Percentiles rank a stretch among this genome's conserved stretches.
Conservation (phyloP, 2,797 vertebrate species). For the Paratrypauchen microcephalus region DNA sequence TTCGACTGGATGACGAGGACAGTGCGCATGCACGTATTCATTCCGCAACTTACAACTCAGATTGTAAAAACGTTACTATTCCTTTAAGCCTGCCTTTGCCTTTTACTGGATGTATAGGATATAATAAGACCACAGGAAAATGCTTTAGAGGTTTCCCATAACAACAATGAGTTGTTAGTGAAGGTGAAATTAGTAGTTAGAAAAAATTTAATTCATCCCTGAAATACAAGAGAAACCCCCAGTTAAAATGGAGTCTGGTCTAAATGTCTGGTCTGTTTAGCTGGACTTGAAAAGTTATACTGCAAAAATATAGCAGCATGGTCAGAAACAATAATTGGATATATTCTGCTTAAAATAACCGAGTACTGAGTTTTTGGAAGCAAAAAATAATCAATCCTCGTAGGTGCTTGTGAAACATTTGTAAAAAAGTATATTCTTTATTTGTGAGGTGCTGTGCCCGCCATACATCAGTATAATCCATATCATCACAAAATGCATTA, state of each 20-base stretch:
- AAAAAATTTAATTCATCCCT: neutral
- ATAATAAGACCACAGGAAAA: conserved; percentile 8
- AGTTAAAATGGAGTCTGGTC: neutral
- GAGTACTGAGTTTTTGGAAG: neutral
- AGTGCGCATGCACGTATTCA: no score
- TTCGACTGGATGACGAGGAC: no score
- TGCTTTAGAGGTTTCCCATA: conserved; percentile 11
- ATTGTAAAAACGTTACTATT: no score
- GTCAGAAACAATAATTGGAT: conserved; percentile 2
- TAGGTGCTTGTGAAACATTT: neutral
- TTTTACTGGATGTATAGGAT: conserved; percentile 4
- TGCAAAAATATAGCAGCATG: conserved; percentile 12
- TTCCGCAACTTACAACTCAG: no score
- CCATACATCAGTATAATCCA: conserved; percentile 13
- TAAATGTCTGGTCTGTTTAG: neutral
- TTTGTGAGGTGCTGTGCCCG: neutral
- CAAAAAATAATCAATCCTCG: conserved; percentile 4
- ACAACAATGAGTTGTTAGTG: neutral
- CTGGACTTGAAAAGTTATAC: neutral
- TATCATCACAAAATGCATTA: conserved; percentile 4
- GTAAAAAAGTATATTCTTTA: neutral
- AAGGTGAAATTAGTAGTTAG: neutral
- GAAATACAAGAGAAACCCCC: neutral
- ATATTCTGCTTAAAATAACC: neutral
- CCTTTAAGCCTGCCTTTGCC: no score